Conservation (phyloP, 2,888 invertebrate genomes). For the Pardosa pseudoannulata region DNA sequence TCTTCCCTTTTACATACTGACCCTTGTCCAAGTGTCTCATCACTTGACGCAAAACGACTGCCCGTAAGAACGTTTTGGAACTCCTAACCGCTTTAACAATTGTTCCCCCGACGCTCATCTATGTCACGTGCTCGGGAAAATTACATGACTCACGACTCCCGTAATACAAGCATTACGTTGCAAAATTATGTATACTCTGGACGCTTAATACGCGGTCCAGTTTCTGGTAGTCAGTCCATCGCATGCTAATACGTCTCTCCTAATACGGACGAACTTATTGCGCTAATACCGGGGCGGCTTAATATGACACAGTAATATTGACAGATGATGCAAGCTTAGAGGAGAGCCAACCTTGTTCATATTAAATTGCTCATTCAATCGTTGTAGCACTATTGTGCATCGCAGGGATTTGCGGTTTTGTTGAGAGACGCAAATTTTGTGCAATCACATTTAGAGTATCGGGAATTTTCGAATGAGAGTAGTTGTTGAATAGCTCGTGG, state of each 20-base stretch:
- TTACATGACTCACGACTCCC: not conserved
- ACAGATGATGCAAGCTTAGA: slow-evolving; percentile 46
- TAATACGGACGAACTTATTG: slow-evolving; percentile 53
- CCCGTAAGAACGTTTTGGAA: no score
- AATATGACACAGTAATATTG: slow-evolving; percentile 61
- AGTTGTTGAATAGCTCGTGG: no score
- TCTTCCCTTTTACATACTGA: no score
- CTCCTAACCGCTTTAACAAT: no score
- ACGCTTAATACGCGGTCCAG: slow-evolving; percentile 28
- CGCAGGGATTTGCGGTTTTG: not conserved
- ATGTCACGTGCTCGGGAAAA: not conserved
- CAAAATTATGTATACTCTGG: slow-evolving; percentile 40
- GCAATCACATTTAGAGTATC: no score
- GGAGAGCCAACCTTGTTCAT: not conserved
- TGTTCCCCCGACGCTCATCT: no score
- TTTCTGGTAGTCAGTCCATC: not conserved
- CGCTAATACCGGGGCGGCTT: slow-evolving; percentile 50
- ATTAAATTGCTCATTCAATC: not conserved
- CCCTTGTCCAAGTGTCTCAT: no score
- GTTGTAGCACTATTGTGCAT: not conserved
- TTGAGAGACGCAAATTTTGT: no score
- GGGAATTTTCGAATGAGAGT: no score
- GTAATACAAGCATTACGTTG: not conserved
- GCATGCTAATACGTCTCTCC: slow-evolving; percentile 42
- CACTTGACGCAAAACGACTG: no score